Percentiles rank a stretch among this genome's conserved stretches.
phyloP scores from a whole-genome alignment of 2,797 vertebrate species.

The Parotocinclus haroldoi region DNA sequence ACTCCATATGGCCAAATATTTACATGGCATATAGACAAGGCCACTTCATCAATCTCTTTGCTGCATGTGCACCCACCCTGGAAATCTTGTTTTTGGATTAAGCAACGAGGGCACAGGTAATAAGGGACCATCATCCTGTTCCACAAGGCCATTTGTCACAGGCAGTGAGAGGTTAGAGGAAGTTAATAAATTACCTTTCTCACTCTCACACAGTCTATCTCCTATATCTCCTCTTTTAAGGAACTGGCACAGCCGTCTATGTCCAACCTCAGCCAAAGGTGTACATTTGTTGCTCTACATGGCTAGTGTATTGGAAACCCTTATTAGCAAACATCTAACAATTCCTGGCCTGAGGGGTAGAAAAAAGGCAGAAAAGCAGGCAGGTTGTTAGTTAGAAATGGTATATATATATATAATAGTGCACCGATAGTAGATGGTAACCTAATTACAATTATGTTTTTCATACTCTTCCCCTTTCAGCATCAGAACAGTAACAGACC shows the following conservation, averaged over 20 bases:
- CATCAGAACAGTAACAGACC: constrained; percentile 27
- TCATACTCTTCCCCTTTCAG: not conserved
- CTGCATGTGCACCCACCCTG: constrained; percentile 56
- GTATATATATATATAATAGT: too few relatives aligned
- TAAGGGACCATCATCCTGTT: constrained; percentile 62
- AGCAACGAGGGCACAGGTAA: constrained; percentile 66
- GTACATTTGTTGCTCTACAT: not conserved
- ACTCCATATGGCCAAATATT: constrained; percentile 53
- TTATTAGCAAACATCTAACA: too few relatives aligned
- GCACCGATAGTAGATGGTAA: too few relatives aligned
- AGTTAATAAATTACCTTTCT: constrained; percentile 53
- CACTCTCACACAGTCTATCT: constrained; percentile 26
- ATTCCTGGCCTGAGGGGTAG: too few relatives aligned
- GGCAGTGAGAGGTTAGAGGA: constrained; percentile 50
- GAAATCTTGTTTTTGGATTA: constrained; percentile 75
- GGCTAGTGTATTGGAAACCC: too few relatives aligned
- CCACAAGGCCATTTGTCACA: constrained; percentile 64
- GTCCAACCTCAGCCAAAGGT: constrained; percentile 3
- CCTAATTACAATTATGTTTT: too few relatives aligned
- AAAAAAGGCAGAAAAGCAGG: too few relatives aligned
- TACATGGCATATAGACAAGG: constrained; percentile 58
- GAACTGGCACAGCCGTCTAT: not conserved
- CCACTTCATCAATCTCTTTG: constrained; percentile 59
- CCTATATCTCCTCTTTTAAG: constrained; percentile 18
- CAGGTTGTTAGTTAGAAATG: too few relatives aligned